Conservation (phyloP, 2,113 vertebrate species). For the Osmerus eperlanus region DNA sequence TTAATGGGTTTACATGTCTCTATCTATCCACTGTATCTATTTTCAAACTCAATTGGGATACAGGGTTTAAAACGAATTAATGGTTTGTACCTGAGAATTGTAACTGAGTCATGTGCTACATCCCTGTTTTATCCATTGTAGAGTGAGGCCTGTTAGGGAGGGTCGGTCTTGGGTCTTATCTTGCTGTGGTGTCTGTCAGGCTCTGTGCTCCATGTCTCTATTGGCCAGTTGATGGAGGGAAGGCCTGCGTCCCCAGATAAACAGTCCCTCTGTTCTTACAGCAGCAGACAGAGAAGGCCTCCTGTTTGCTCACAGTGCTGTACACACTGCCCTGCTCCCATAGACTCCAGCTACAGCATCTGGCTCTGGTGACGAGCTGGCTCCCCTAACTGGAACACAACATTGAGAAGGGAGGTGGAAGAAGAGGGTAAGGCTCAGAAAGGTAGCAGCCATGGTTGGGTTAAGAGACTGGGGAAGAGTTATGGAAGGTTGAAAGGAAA, state of each 20-base stretch:
- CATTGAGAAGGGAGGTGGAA: slow-evolving; percentile 34
- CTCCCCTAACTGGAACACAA: slow-evolving; percentile 42
- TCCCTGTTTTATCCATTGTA: slow-evolving; percentile 33
- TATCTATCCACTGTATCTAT: background rate
- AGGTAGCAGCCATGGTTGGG: background rate
- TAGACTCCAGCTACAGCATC: slow-evolving; percentile 53
- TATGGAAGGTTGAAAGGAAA: background rate
- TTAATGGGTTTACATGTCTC: background rate
- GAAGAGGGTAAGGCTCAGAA: slow-evolving; percentile 8
- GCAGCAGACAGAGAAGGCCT: slow-evolving; percentile 30
- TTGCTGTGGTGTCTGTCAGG: slow-evolving; percentile 36
- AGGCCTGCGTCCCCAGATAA: slow-evolving; percentile 69
- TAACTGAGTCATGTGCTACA: no score
- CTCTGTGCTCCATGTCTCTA: slow-evolving; percentile 50
- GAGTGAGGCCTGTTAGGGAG: slow-evolving; percentile 44
- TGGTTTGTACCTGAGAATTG: background rate
- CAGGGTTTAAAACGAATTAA: background rate
- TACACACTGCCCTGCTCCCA: slow-evolving; percentile 42
- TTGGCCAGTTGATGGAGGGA: slow-evolving; percentile 63
- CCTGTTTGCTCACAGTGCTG: slow-evolving; percentile 49
- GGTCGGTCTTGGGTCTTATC: slow-evolving; percentile 64
- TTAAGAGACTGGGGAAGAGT: background rate
- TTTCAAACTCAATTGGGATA: background rate
- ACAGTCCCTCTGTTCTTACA: slow-evolving; percentile 60
- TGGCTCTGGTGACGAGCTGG: slow-evolving; percentile 50